Percentiles rank a stretch among this genome's conserved stretches.
These are phyloP conservation scores for Drosophila kanekoi DNA, from an alignment of 2,888 invertebrate genomes.

Conservation along the genomic window DNA sequence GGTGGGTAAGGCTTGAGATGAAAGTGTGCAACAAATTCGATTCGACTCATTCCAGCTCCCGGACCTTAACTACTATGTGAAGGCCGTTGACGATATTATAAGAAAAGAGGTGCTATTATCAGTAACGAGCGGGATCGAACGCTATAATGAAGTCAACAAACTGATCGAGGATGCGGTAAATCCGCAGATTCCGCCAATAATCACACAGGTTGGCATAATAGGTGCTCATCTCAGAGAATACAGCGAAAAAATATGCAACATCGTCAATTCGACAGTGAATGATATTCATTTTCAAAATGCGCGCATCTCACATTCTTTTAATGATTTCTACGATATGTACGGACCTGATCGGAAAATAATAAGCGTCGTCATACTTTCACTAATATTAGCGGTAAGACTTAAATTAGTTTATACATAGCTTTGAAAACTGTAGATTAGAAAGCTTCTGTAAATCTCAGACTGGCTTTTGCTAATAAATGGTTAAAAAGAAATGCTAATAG, in stretches of 20 bases:
- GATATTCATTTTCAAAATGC: conserved; percentile 15
- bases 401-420: neutral
- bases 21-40: no score
- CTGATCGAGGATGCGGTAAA: neutral
- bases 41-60: conserved; percentile 18
- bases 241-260: neutral
- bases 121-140: neutral
- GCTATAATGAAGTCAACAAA: neutral
- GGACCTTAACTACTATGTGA: neutral
- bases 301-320: conserved; percentile 9
- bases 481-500: no score
- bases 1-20: neutral
- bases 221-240: neutral
- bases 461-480: no score
- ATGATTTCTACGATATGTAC: conserved; percentile 15
- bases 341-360: conserved; percentile 10
- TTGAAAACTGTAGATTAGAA: no score
- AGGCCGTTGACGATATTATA: conserved; percentile 5
- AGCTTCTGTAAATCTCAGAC: no score
- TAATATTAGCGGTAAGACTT: conserved; percentile 87
- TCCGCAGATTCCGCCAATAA: conserved; percentile 2
- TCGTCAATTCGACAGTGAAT: conserved; percentile 7
- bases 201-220: neutral
- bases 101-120: neutral
- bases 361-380: conserved; percentile 89